phyloP scores from a whole-genome alignment of 2,888 invertebrate genomes.

The Lasioglossum vierecki region DNA sequence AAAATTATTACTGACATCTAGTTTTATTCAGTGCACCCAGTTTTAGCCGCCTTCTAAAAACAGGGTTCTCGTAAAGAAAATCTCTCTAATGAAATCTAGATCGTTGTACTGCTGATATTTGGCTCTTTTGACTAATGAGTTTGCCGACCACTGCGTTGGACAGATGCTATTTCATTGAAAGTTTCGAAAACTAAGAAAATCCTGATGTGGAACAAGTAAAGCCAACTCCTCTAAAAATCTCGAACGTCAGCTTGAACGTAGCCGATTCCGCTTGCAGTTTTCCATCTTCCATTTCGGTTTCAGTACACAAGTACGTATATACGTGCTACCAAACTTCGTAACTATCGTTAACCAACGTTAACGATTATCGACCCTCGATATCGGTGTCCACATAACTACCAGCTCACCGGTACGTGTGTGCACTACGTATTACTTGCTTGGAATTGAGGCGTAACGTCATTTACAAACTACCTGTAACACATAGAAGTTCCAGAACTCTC shows the following conservation, averaged over 20 bases:
- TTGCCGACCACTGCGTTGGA: too few relatives aligned
- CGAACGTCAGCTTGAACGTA: not conserved
- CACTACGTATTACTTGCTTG: constrained; percentile 51
- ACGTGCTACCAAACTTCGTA: constrained; percentile 34
- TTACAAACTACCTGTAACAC: constrained; percentile 55
- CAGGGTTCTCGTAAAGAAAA: too few relatives aligned
- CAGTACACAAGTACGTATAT: not conserved
- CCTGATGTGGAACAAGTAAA: not conserved
- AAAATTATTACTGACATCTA: too few relatives aligned
- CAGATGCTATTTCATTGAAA: not conserved
- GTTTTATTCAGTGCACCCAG: too few relatives aligned
- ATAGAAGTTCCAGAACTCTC: constrained; percentile 1
- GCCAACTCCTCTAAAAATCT: not conserved
- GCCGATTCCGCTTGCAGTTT: not conserved
- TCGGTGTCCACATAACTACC: constrained; percentile 61
- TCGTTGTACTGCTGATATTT: too few relatives aligned
- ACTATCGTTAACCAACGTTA: constrained; percentile 67
- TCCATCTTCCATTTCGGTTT: constrained; percentile 29
- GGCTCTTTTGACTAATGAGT: too few relatives aligned
- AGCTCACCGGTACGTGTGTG: constrained; percentile 49
- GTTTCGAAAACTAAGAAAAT: not conserved
- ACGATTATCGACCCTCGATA: constrained; percentile 67
- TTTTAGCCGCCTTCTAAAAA: too few relatives aligned
- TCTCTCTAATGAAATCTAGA: too few relatives aligned
- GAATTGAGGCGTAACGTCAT: constrained; percentile 61